These are phyloP conservation scores for Amaurobius ferox DNA, from an alignment of 2,888 invertebrate species.

Conservation along the genomic window DNA sequence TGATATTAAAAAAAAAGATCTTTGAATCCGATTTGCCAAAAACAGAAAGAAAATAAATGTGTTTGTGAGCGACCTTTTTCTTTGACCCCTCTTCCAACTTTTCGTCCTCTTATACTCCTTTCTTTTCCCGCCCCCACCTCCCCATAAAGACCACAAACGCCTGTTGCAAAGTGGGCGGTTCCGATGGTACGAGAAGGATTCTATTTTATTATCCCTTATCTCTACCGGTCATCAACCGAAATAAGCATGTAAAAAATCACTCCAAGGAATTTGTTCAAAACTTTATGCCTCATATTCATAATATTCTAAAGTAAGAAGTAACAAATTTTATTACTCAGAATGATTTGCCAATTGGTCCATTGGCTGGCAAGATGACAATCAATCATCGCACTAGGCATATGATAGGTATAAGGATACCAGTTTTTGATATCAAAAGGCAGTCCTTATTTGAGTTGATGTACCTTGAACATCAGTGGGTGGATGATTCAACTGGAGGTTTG, in stretches of 20 bases:
- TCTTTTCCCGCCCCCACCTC: too few relatives aligned
- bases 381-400: conserved; percentile 18
- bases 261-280: conserved; percentile 19
- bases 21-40: too few relatives aligned
- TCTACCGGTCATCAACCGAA: too few relatives aligned
- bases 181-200: too few relatives aligned
- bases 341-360: neutral
- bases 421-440: conserved; percentile 22
- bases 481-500: conserved; percentile 29
- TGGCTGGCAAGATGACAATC: conserved; percentile 18
- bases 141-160: too few relatives aligned
- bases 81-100: too few relatives aligned
- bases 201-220: too few relatives aligned
- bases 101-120: too few relatives aligned
- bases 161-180: too few relatives aligned
- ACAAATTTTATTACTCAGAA: neutral
- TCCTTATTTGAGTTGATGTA: conserved; percentile 7
- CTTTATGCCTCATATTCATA: conserved; percentile 9
- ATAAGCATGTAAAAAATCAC: conserved; percentile 12
- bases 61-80: too few relatives aligned
- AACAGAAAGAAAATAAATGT: too few relatives aligned
- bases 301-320: neutral
- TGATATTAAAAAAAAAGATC: too few relatives aligned
- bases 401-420: conserved; percentile 2
- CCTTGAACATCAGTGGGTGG: conserved; percentile 12